Evolutionary conservation across 1,140 invertebrate species (phyloP).

Genomic region (Drosophila varians): DNA sequence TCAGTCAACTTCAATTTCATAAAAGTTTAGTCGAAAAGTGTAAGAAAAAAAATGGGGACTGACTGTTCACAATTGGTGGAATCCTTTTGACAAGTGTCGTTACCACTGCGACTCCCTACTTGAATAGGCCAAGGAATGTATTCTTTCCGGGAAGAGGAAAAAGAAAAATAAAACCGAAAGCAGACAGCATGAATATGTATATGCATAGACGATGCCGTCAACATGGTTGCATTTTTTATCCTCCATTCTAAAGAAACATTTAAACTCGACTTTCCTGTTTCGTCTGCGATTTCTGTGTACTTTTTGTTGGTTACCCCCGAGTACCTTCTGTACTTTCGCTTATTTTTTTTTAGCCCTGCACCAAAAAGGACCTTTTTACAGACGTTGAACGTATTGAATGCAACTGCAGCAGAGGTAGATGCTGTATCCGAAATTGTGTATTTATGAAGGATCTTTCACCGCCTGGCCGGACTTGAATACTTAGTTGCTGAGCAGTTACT

Average conservation of each 20-base stretch:
- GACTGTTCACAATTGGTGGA: conserved; percentile 31
- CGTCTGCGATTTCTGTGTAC: conserved; percentile 26
- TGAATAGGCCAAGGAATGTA: conserved; percentile 41
- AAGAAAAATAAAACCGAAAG: conserved; percentile 12
- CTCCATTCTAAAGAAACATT: conserved; percentile 46
- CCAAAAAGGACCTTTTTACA: conserved; percentile 33
- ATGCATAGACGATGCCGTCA: conserved; percentile 16
- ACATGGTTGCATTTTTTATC: conserved; percentile 44
- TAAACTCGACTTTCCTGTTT: conserved; percentile 45
- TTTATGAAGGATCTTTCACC: conserved; percentile 22
- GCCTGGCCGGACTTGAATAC: conserved; percentile 23
- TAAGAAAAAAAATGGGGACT: too few relatives aligned
- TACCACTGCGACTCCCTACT: conserved; percentile 17
- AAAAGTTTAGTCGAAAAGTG: conserved; percentile 8
- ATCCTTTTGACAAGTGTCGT: conserved; percentile 34
- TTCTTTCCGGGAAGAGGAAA: conserved; percentile 27
- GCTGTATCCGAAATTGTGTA: conserved; percentile 23
- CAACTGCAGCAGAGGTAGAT: conserved; percentile 28
- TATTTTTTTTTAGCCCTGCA: conserved; percentile 6
- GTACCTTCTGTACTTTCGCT: conserved; percentile 24
- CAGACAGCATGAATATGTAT: conserved; percentile 33
- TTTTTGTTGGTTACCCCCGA: conserved; percentile 28
- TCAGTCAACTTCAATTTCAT: not conserved
- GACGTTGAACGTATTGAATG: conserved; percentile 13
- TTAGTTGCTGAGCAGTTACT: not conserved